Conservation (phyloP, 2,113 vertebrate species). For the Oncorhynchus kisutch region DNA sequence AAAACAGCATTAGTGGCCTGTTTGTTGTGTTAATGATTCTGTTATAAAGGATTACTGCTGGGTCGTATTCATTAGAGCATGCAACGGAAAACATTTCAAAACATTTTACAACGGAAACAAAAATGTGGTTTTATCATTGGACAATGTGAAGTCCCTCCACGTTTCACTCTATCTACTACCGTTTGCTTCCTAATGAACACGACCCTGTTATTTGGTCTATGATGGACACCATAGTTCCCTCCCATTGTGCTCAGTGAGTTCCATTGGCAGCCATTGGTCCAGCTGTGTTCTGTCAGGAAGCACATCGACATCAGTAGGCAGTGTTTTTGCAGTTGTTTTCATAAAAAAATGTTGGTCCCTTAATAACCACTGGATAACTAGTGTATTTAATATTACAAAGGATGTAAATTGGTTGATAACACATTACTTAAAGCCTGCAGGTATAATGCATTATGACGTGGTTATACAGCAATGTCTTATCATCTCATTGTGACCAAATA, state of each 20-base stretch:
- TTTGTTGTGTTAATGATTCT: conserved; percentile 30
- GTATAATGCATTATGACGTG: no score
- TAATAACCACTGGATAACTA: conserved; percentile 16
- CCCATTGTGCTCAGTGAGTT: conserved; percentile 28
- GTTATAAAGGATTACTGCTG: conserved; percentile 10
- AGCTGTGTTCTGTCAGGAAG: conserved; percentile 35
- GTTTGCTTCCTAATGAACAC: background rate
- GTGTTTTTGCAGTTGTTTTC: conserved; percentile 66
- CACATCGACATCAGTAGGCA: conserved; percentile 56
- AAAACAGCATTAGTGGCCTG: conserved; percentile 48
- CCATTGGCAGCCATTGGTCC: conserved; percentile 30
- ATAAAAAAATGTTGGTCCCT: conserved; percentile 67
- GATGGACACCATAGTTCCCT: conserved; percentile 19
- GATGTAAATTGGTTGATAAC: conserved; percentile 3
- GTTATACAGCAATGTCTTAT: no score
- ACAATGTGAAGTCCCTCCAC: no score
- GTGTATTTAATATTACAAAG: conserved; percentile 32
- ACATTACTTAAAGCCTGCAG: no score
- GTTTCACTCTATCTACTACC: no score
- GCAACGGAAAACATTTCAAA: no score
- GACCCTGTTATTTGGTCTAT: conserved; percentile 21
- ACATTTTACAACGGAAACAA: no score
- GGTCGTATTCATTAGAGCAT: no score
- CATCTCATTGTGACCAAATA: no score
- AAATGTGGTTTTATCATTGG: no score